Evolutionary conservation across 2,888 invertebrate genomes (phyloP).

Genomic region (Dasysyrphus albostriatus): DNA sequence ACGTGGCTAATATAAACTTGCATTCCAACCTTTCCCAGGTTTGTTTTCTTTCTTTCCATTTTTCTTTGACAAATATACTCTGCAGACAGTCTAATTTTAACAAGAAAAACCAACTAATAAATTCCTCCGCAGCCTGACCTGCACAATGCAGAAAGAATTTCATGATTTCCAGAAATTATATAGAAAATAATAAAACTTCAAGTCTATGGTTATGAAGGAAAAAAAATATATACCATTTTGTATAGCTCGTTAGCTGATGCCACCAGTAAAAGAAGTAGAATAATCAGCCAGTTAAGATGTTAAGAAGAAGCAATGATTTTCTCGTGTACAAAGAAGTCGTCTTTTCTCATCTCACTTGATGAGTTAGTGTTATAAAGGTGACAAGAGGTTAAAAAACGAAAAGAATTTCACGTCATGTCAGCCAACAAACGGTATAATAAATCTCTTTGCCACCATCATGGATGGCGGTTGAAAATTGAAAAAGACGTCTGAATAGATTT

Average conservation of each 20-base stretch:
- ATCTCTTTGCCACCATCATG: constrained; percentile 15
- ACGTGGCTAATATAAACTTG: too few species aligned
- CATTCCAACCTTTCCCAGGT: too few species aligned
- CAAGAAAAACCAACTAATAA: not conserved
- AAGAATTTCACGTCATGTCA: constrained; percentile 56
- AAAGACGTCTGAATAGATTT: constrained; percentile 5
- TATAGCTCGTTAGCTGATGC: constrained; percentile 10
- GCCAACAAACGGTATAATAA: constrained; percentile 28
- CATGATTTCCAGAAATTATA: not conserved
- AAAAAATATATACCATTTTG: not conserved
- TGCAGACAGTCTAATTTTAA: not conserved
- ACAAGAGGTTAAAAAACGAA: constrained; percentile 52
- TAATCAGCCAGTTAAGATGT: constrained; percentile 15
- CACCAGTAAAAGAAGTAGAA: constrained; percentile 1
- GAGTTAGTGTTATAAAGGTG: constrained; percentile 46
- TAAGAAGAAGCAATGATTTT: constrained; percentile 21
- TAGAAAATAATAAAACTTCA: not conserved
- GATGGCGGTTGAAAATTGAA: constrained; percentile 22
- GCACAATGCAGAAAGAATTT: constrained; percentile 28
- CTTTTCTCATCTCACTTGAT: not conserved
- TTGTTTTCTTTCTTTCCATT: too few species aligned
- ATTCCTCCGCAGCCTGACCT: constrained; percentile 20
- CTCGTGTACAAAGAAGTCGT: not conserved
- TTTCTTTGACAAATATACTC: not conserved
- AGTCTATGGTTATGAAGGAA: not conserved